phyloP scores from a whole-genome alignment of 2,888 invertebrate species.

The Phrixothrix hirtus region DNA sequence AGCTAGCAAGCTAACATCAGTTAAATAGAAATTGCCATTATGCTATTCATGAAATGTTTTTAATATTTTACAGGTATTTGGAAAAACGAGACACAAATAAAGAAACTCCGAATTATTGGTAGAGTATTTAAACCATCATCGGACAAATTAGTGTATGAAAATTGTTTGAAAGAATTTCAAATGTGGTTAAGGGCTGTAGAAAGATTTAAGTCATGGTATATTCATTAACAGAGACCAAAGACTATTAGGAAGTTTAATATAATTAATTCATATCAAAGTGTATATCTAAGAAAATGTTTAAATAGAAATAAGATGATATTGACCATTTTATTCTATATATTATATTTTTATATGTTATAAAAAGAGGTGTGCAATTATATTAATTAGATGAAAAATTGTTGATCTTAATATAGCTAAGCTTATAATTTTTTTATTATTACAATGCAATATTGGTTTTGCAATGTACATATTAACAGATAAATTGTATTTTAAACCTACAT shows the following conservation, averaged over 20 bases:
- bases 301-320: no score
- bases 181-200: slow-evolving; percentile 64
- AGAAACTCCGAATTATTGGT: slow-evolving; percentile 63
- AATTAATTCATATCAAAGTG: neutral
- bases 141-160: slow-evolving; percentile 43
- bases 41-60: neutral
- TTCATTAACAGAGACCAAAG: neutral
- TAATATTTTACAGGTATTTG: slow-evolving; percentile 65
- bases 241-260: neutral
- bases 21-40: no score
- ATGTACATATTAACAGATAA: no score
- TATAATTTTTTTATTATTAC: neutral
- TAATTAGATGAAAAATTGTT: neutral
- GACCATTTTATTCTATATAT: no score
- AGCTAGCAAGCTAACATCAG: no score
- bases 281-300: no score
- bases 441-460: neutral
- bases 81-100: slow-evolving; percentile 69
- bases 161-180: slow-evolving; percentile 47
- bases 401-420: neutral
- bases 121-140: slow-evolving; percentile 62
- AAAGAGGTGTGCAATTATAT: neutral
- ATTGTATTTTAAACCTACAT: no score
- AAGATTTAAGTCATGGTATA: slow-evolving; percentile 64
- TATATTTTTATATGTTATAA: no score